Conservation (phyloP, 2,113 vertebrate genomes). For the Centropus unirufus region DNA sequence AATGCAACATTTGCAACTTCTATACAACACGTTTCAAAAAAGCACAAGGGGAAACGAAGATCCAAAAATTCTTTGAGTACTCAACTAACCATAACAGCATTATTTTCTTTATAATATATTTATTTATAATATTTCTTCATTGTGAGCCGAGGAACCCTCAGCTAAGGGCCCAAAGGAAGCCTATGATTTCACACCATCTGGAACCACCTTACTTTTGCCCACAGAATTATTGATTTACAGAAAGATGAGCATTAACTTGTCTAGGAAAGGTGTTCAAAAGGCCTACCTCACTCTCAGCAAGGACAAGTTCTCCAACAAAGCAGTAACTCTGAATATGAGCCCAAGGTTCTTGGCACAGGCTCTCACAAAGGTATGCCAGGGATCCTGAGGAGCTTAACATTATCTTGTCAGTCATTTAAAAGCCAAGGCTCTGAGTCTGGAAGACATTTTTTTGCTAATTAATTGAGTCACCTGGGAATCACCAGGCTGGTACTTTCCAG, state of each 20-base stretch:
- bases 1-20: background rate
- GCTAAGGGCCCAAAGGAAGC: background rate
- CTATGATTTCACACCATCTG: background rate
- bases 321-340: fast-evolving
- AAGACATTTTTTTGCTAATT: conserved; percentile 23
- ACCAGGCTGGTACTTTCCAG: background rate
- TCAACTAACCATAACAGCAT: background rate
- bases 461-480: conserved; percentile 44
- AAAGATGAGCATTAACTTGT: fast-evolving
- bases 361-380: background rate
- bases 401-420: background rate
- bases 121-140: background rate
- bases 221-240: background rate
- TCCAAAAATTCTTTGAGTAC: background rate
- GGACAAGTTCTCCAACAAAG: background rate
- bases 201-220: background rate
- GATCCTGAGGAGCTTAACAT: background rate
- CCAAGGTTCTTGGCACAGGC: fast-evolving
- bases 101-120: background rate
- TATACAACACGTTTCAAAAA: background rate
- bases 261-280: background rate
- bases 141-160: fast-evolving
- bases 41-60: background rate
- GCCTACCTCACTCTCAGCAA: background rate
- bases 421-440: background rate